A percentile compares a stretch with the other conserved stretches of the same genome.
phyloP scores from a whole-genome alignment of 2,113 vertebrate species.

The Rutilus rutilus region DNA sequence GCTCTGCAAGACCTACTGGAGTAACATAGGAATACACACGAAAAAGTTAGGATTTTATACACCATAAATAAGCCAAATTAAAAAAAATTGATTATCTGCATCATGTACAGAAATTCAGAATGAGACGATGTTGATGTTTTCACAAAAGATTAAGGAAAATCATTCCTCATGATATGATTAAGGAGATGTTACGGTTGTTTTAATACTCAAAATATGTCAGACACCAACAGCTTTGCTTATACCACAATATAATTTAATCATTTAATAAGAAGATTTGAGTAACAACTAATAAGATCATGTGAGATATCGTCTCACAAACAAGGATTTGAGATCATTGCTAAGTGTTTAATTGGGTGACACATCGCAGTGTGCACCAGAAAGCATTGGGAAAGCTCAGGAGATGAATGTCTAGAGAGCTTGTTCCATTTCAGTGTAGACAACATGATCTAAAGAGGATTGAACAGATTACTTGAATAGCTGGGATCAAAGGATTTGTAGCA shows the following conservation, averaged over 20 bases:
- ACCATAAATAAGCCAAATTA: background rate
- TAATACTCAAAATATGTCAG: background rate
- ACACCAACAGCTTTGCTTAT: background rate
- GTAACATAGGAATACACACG: background rate
- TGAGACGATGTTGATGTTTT: background rate
- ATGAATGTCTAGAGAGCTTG: conserved; percentile 1
- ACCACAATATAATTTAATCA: background rate
- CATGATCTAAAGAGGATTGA: conserved; percentile 28
- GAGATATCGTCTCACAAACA: background rate
- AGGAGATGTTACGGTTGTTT: background rate
- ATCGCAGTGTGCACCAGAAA: background rate
- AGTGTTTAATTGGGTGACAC: background rate
- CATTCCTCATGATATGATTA: background rate
- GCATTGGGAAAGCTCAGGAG: background rate
- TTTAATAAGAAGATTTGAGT: background rate
- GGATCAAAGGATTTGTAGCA: conserved; percentile 43
- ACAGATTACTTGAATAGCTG: conserved; percentile 36
- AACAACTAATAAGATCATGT: background rate
- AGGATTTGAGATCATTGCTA: conserved; percentile 8
- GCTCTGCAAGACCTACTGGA: background rate
- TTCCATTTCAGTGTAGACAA: conserved; percentile 20
- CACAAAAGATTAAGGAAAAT: background rate
- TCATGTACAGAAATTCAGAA: background rate
- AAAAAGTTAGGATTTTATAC: background rate
- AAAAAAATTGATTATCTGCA: background rate